phyloP scores from a whole-genome alignment of 2,888 invertebrate genomes.

The Elgonia sp. region DNA sequence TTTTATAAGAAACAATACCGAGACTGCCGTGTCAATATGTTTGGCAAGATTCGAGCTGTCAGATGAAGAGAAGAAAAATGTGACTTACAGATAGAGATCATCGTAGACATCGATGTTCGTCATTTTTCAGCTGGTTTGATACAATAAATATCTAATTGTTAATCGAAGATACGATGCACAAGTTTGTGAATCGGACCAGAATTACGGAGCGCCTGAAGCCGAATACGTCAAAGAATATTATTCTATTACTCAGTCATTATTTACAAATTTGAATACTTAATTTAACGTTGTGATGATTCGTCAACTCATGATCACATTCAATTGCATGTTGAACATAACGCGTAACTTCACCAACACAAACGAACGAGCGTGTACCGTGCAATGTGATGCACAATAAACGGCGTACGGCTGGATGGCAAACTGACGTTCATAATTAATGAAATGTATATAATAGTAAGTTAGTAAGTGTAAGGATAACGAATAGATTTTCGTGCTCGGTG shows the following conservation, averaged over 20 bases:
- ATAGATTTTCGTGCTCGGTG: too few relatives aligned
- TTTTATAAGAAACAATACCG: too few relatives aligned
- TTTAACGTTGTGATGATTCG: slow-evolving; percentile 62
- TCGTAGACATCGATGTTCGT: slow-evolving; percentile 89
- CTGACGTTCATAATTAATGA: slow-evolving; percentile 47
- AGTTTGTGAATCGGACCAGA: slow-evolving; percentile 14
- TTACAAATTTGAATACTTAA: slow-evolving; percentile 60
- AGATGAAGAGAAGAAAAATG: neutral
- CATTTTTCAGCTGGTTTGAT: slow-evolving; percentile 78
- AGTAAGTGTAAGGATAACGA: slow-evolving; percentile 4
- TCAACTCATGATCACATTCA: slow-evolving; percentile 70
- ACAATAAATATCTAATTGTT: slow-evolving; percentile 15
- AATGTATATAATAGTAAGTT: slow-evolving; percentile 8
- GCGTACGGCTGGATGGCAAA: slow-evolving; percentile 17
- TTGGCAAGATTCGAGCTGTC: too few relatives aligned
- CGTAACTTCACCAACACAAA: slow-evolving; percentile 20
- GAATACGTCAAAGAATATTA: slow-evolving; percentile 12
- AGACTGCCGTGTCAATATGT: neutral
- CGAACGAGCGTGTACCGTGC: slow-evolving; percentile 11
- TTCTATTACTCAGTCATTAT: slow-evolving; percentile 58
- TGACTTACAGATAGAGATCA: slow-evolving; percentile 92
- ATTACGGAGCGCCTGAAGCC: slow-evolving; percentile 18
- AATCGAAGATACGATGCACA: slow-evolving; percentile 14
- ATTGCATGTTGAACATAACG: slow-evolving; percentile 40
- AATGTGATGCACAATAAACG: slow-evolving; percentile 21